Evolutionary conservation across 2,888 invertebrate species (phyloP).

Genomic region (Mythimna albipuncta): DNA sequence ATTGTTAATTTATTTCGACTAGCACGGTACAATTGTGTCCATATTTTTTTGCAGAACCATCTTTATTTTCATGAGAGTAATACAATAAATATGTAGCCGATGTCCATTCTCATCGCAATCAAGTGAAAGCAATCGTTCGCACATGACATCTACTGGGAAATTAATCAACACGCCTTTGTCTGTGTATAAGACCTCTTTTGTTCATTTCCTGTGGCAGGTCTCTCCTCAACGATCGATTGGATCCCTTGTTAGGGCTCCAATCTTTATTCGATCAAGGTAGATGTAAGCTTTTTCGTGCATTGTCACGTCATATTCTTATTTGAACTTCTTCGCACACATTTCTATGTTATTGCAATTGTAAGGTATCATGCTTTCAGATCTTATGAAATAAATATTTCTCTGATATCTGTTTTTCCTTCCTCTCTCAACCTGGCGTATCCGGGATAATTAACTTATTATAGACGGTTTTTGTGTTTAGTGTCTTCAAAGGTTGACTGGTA

Average conservation of each 20-base stretch:
- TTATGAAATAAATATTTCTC: slow-evolving; percentile 5
- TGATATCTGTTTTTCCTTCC: neutral
- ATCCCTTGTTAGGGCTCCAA: neutral
- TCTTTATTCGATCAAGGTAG: slow-evolving; percentile 12
- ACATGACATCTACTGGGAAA: slow-evolving; percentile 31
- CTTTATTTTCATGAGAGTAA: slow-evolving; percentile 7
- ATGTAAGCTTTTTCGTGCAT: neutral
- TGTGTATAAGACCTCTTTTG: slow-evolving; percentile 24
- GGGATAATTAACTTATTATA: neutral
- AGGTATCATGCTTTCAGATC: slow-evolving; percentile 19
- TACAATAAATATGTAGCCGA: slow-evolving; percentile 11
- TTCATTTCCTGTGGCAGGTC: slow-evolving; percentile 28
- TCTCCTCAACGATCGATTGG: slow-evolving; percentile 21
- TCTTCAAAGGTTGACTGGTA: too few species aligned
- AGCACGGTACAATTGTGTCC: slow-evolving; percentile 8
- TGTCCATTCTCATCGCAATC: slow-evolving; percentile 1
- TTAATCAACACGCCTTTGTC: slow-evolving; percentile 41
- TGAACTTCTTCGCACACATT: neutral
- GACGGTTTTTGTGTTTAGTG: neutral
- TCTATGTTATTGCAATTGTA: neutral
- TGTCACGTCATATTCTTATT: neutral
- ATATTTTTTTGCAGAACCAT: neutral
- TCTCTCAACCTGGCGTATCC: neutral
- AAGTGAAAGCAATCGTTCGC: slow-evolving; percentile 26
- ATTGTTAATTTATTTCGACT: slow-evolving; percentile 29